phyloP scores from a whole-genome alignment of 2,888 invertebrate genomes.

The Lasioglossum figueresi region DNA sequence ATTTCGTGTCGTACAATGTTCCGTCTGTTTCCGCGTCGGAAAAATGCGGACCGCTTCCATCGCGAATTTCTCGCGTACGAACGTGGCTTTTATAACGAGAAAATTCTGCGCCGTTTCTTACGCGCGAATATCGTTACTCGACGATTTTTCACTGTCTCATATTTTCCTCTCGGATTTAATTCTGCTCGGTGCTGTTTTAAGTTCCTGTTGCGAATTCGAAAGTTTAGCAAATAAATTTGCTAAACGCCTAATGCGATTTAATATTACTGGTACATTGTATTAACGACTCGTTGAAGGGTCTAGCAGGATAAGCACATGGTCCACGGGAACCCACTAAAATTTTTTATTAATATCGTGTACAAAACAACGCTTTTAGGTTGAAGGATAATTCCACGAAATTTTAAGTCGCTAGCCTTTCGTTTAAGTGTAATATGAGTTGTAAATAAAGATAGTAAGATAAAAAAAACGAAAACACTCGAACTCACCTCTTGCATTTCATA shows the following conservation, averaged over 20 bases:
- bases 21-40: conserved; percentile 38
- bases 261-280: not conserved
- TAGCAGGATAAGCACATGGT: too few relatives aligned
- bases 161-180: not conserved
- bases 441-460: too few relatives aligned
- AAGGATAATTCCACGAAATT: too few relatives aligned
- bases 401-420: too few relatives aligned
- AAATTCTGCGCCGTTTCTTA: conserved; percentile 32
- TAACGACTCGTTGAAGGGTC: too few relatives aligned
- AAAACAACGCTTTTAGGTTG: too few relatives aligned
- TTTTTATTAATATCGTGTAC: too few relatives aligned
- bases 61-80: conserved; percentile 46
- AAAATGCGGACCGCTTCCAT: conserved; percentile 26
- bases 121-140: not conserved
- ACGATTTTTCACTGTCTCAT: conserved; percentile 31
- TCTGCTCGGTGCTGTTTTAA: not conserved
- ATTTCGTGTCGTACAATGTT: conserved; percentile 42
- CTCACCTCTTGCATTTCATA: too few relatives aligned
- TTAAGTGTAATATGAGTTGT: too few relatives aligned
- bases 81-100: conserved; percentile 59
- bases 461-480: too few relatives aligned
- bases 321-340: too few relatives aligned
- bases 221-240: not conserved
- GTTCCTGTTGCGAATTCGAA: not conserved
- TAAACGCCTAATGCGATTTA: not conserved